Conservation (phyloP, 2,797 vertebrate genomes). For the Zalophus californianus region DNA sequence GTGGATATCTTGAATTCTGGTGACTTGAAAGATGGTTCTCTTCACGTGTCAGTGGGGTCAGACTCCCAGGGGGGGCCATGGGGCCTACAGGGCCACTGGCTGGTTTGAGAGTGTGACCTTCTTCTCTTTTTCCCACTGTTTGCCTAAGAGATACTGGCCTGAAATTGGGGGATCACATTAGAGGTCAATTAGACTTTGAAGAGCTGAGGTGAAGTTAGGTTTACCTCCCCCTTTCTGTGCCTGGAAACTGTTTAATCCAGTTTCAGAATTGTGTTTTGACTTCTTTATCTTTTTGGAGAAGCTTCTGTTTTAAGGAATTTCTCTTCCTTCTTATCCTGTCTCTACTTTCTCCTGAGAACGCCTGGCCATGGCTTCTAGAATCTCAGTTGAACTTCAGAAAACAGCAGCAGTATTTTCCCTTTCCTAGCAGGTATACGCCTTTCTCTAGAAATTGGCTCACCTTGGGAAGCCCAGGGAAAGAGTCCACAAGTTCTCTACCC, state of each 20-base stretch:
- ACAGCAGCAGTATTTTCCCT: constrained; percentile 62
- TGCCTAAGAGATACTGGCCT: background rate
- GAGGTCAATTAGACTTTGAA: constrained; percentile 23
- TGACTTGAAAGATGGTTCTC: constrained; percentile 3
- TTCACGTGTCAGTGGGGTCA: background rate
- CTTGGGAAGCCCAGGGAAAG: constrained; percentile 69
- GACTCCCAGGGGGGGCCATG: background rate
- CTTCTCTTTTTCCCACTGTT: background rate
- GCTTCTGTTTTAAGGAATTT: constrained; percentile 88
- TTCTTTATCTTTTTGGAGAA: constrained; percentile 83
- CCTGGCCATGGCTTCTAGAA: constrained; percentile 55
- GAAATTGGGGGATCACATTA: background rate
- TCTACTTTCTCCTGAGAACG: constrained; percentile 40
- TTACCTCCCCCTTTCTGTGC: constrained; percentile 40
- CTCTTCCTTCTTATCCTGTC: constrained; percentile 65
- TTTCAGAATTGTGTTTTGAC: constrained; percentile 78
- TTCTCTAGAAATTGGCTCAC: constrained; percentile 65
- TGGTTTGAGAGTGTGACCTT: background rate
- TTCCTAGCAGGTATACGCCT: constrained; percentile 46
- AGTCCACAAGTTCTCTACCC: constrained; percentile 48
- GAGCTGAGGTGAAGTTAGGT: background rate
- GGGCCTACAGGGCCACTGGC: background rate
- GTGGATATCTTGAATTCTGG: background rate
- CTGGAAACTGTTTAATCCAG: constrained; percentile 80
- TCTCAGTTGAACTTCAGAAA: constrained; percentile 65